These are phyloP conservation scores for Prosopocoilus inquinatus DNA, from an alignment of 2,888 invertebrate genomes.

Conservation along the genomic window DNA sequence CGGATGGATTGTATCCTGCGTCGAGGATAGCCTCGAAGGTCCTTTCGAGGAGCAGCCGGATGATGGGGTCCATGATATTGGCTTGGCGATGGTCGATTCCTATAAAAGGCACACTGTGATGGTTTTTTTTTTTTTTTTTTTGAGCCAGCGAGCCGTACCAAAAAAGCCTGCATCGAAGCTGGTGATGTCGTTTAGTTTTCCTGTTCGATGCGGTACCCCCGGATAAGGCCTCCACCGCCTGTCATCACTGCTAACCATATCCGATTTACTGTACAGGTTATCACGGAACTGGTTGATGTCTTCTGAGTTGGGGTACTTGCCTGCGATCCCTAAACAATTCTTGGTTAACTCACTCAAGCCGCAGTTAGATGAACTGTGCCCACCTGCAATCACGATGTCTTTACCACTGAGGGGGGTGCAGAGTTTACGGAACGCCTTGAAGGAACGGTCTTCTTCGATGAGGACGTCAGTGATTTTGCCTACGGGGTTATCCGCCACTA, in stretches of 20 bases:
- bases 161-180: conserved; percentile 60
- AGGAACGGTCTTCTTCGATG: no score
- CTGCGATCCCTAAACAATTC: conserved; percentile 62
- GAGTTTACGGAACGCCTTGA: neutral
- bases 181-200: conserved; percentile 58
- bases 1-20: conserved; percentile 66
- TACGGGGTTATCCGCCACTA: no score
- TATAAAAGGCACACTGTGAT: conserved; percentile 26
- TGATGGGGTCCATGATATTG: conserved; percentile 56
- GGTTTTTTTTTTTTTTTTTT: neutral
- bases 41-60: conserved; percentile 60
- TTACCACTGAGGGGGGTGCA: conserved; percentile 49
- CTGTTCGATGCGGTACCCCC: conserved; percentile 61
- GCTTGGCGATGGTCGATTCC: conserved; percentile 58
- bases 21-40: conserved; percentile 61
- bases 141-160: conserved; percentile 34
- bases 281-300: conserved; percentile 68
- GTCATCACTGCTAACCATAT: conserved; percentile 79
- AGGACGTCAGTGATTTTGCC: no score
- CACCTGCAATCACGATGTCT: conserved; percentile 65
- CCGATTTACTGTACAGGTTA: conserved; percentile 73
- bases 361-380: neutral
- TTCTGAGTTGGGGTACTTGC: conserved; percentile 75
- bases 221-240: conserved; percentile 71
- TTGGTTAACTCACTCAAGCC: neutral